phyloP scores from a whole-genome alignment of 2,888 invertebrate species.

The Lithosia quadra region DNA sequence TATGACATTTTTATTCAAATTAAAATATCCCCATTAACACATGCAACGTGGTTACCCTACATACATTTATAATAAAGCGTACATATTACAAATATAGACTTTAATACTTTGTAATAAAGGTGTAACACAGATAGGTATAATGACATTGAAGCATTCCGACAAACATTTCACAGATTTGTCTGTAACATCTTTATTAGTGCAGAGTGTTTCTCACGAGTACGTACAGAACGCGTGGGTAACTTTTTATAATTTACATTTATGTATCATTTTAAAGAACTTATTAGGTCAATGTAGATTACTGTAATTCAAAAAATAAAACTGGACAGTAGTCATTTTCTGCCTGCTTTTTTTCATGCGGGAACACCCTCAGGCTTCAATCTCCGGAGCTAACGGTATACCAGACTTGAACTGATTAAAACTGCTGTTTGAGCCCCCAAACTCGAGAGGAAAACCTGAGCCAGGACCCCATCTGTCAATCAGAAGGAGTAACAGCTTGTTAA shows the following conservation, averaged over 20 bases:
- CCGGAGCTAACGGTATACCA: no score
- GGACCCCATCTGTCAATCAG: neutral
- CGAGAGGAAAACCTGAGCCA: no score
- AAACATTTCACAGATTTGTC: constrained; percentile 58
- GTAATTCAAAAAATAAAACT: neutral
- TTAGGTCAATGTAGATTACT: constrained; percentile 18
- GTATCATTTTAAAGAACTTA: constrained; percentile 21
- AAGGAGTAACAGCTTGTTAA: neutral
- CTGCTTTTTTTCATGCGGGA: no score
- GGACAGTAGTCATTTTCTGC: no score
- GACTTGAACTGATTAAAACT: no score
- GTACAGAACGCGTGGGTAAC: constrained; percentile 39
- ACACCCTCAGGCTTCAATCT: no score
- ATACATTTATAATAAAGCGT: constrained; percentile 26
- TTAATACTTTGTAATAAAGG: constrained; percentile 49
- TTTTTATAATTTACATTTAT: constrained; percentile 20
- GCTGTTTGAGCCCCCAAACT: no score
- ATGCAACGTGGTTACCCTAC: constrained; percentile 15
- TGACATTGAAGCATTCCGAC: constrained; percentile 55
- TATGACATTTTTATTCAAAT: neutral
- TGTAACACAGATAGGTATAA: constrained; percentile 39
- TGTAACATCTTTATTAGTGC: constrained; percentile 77
- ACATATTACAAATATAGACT: constrained; percentile 43
- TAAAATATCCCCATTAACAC: constrained; percentile 2
- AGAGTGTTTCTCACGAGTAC: constrained; percentile 79